phyloP scores from a whole-genome alignment of 2,888 invertebrate genomes.

The Lamellibrachia satsuma region DNA sequence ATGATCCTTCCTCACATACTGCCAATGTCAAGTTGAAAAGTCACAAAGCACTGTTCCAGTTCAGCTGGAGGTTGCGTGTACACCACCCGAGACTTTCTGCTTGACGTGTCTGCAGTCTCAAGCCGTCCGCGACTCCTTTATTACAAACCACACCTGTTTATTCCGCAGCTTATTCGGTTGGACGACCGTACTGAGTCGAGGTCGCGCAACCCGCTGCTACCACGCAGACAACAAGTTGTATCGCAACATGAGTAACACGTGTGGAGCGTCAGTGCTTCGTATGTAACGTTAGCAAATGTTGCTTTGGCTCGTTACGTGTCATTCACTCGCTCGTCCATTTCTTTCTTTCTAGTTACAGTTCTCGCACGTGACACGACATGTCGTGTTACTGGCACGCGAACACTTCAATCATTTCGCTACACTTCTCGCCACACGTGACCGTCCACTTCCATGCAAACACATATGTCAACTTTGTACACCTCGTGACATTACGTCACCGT shows the following conservation, averaged over 20 bases:
- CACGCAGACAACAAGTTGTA: not conserved
- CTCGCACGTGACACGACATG: not conserved
- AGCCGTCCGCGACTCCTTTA: not conserved
- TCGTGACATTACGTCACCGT: conserved; percentile 52
- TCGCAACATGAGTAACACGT: not conserved
- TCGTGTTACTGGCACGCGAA: not conserved
- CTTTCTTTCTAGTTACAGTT: not conserved
- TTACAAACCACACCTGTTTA: not conserved
- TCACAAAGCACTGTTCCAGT: not conserved
- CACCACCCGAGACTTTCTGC: not conserved
- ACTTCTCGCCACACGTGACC: conserved; percentile 60
- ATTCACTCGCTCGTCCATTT: not conserved
- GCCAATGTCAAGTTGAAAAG: not conserved
- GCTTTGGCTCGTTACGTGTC: not conserved
- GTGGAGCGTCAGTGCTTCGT: not conserved
- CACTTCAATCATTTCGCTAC: conserved; percentile 43
- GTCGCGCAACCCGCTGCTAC: not conserved
- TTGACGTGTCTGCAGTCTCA: not conserved
- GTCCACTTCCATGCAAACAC: conserved; percentile 39
- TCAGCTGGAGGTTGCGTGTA: not conserved
- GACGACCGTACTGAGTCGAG: not conserved
- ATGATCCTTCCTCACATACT: not conserved
- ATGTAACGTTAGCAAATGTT: not conserved
- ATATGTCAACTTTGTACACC: conserved; percentile 48
- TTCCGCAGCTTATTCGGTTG: not conserved